Base-by-base conservation (phyloP, 2,888 invertebrate genomes). In the Eupithecia subumbrata region DNA sequence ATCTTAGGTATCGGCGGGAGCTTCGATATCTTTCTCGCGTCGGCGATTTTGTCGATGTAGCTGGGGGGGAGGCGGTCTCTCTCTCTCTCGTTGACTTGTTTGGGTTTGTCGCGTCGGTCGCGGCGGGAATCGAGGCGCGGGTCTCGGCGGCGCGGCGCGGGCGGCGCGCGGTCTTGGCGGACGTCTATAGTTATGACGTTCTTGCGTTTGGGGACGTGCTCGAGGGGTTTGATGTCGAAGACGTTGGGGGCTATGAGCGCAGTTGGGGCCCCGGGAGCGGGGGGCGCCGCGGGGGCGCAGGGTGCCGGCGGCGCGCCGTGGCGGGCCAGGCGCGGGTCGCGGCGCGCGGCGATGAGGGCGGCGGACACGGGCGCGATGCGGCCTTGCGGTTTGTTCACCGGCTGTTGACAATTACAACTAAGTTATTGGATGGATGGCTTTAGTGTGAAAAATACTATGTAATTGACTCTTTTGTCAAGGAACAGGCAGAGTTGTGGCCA, bases 181-280 rank as follows among this genome's bases (percentile, higher is more conserved):
- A 94, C 94, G 86, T 94, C 94, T 45, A 94, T 92, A n/a, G 93
- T 94, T 85, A 94, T 92, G 78, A 92, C 93, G 88, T 94, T 93
- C 69, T 91, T 93, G 77, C 93, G 89, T 73, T 94, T 94, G 72
- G 89, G 90, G 83, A 91, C 87, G 74, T 90, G 89, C 9, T 92
- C 92, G 72, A 93, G 91, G 22, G 95, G 90, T 81, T 93, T 93
- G 89, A 95, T 93, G 88, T 95, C 92, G 88, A 94, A 93, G 64
- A 92, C 91, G 88, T 93, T 88, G 76, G 92, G 86, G 9, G 93
- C 91, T 80, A 93, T 90, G 83, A 73, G 22, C 81, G 78, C 14
- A 76, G 75, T 30, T 78, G 77, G 52, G 80, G 63, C 68, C 67
- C 69, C 66, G 73, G 68, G 80, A 40, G 76, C 88, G 83, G 86